Evolutionary conservation across 1,140 invertebrate species (phyloP), one percentile per base, ranked within the genome.

Genomic region (Procambarus clarkii): DNA sequence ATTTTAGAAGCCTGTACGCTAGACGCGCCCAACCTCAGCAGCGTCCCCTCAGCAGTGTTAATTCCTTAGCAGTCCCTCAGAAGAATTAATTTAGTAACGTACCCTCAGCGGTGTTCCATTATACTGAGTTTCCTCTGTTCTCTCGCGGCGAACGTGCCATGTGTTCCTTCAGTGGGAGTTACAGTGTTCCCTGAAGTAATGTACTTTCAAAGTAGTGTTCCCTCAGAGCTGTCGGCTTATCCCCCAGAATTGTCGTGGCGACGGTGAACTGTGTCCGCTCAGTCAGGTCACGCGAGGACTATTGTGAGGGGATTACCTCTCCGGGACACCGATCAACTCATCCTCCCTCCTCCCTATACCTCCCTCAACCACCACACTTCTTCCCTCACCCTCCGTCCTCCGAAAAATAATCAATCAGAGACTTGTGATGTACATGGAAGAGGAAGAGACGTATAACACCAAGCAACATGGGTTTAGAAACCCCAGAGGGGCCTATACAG

Each of bases 301-400:
- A 71, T 85, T 85, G 82, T 85, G 82, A 74, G 82, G 82, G 82
- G 82, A 85, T 85, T 85, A 85, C 46, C 82, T 48, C 82, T 74
- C 64, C 69, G 11, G 82, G 82, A 85, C 46, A 85, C 69, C 60
- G 60, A 85, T 85, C 34, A 71, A 44, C 85, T 13, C 54, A 54
- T 21, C 58, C 45, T 34, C 21, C 58, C 44, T n/a, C 76, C 50
- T 46, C 71, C 69, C 46, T 44, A 44, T 46, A 44, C 45, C 50
- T 24, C 44, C 64, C 18, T 45, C 18, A 45, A 80, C 60, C 44
- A 21, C 18, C 21, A 13, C 21, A 1, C 34, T 64, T 34, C 5
- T 3, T 83, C 13, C 13, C 50, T 64, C 18, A 64, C 60, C 50
- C 50, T 8, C 4, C 13, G 8, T 54, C 50, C 13, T 54, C 50